Conservation (phyloP, 2,888 invertebrate species). For the Papilio demoleus region DNA sequence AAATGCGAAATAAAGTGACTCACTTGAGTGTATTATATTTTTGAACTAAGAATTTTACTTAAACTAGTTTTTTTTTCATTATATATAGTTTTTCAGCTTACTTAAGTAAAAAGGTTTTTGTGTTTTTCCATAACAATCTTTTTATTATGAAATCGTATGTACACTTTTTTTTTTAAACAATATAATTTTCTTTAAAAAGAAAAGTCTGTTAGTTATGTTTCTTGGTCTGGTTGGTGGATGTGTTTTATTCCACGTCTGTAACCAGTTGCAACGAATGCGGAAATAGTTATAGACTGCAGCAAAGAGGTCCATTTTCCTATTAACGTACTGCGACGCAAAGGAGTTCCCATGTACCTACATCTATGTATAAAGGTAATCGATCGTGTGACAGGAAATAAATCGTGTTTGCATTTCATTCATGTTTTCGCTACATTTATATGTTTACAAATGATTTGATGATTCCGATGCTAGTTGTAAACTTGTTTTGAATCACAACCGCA, state of each 20-base stretch:
- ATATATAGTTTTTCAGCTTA: too few species aligned
- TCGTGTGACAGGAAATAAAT: background rate
- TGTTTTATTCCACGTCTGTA: background rate
- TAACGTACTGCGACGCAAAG: slow-evolving; percentile 26
- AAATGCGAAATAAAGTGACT: too few species aligned
- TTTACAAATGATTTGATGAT: background rate
- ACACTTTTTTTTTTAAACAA: too few species aligned
- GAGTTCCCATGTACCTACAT: background rate
- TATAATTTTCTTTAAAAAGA: too few species aligned
- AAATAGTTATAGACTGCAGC: slow-evolving; percentile 6
- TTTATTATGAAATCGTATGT: too few species aligned
- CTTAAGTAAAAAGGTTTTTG: too few species aligned
- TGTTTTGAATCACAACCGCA: background rate
- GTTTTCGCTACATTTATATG: background rate
- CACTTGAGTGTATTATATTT: too few species aligned
- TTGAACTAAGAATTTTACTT: too few species aligned
- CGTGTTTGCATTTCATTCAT: background rate
- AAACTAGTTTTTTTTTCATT: too few species aligned
- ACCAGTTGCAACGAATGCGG: background rate
- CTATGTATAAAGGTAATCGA: slow-evolving; percentile 2
- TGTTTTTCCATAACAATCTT: too few species aligned
- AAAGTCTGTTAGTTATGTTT: too few species aligned
- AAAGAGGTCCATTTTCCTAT: slow-evolving; percentile 29
- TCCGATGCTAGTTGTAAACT: background rate
- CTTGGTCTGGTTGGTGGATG: background rate